Base-by-base conservation (phyloP, 2,113 vertebrate genomes). In the Rhizomys pruinosus region DNA sequence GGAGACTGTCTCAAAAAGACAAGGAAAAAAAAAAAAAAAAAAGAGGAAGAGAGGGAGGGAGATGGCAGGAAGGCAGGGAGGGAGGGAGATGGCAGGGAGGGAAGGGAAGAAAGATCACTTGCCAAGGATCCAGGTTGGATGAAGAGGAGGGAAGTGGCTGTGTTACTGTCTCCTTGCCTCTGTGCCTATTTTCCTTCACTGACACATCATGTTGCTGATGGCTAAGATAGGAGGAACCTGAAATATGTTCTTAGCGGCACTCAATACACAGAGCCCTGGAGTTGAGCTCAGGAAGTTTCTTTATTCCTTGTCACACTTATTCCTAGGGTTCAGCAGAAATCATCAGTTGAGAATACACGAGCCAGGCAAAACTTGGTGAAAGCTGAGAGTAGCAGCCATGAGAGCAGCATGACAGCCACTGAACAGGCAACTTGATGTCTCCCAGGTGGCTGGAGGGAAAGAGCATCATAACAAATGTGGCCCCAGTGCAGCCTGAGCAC, bases 321-420 rank as follows among this genome's bases (percentile, higher is more conserved):
- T 77, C 44, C 80, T 64, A 17, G 17, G 63, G 23, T 15, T 88
- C 22, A 59, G 91, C 47, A 91, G 68, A 59, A 90, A 88, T 47
- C 34, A 44, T 37, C 52, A 15, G 10, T 0, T n/a, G 32, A n/a
- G 29, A 79, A 64, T 34, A 3, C 0, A 55, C 1, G 44, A 63
- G 16, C 63, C n/a, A 37, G 9, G 44, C 3, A 63, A 93, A 12
- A 39, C 8, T 20, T 17, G 79, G 39, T 47, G 10, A 29, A 37
- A 39, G 39, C n/a, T 57, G 4, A 0, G 44, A 78, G n/a, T 0
- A 42, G 34, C 29, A 81, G 85, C 25, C 64, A 34, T 9, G 63
- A 73, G 57, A 82, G 73, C 3, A 44, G 76, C 44, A 84, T 9
- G 1, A 59, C 0, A 27, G 44, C 15, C 16, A 5, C 2, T 59